phyloP scores from a whole-genome alignment of 2,888 invertebrate species.

The Ophion ventricosus region DNA sequence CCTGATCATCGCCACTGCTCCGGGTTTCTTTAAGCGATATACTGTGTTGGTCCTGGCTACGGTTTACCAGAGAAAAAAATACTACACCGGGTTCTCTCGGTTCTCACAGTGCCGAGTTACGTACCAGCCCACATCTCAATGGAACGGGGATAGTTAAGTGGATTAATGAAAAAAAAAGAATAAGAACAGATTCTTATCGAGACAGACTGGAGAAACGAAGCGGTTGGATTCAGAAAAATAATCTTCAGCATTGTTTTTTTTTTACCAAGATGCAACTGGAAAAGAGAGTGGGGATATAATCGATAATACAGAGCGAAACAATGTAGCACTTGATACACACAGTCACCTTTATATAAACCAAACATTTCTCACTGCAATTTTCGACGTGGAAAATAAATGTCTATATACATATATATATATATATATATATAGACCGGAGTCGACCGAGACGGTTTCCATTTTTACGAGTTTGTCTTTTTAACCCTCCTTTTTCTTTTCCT shows the following conservation, averaged over 20 bases:
- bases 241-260: slow-evolving; percentile 13
- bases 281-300: slow-evolving; percentile 31
- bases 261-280: slow-evolving; percentile 13
- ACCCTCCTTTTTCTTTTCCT: neutral
- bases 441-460: slow-evolving; percentile 45
- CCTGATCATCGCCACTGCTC: too few relatives aligned
- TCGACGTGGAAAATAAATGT: slow-evolving; percentile 33
- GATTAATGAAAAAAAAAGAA: slow-evolving; percentile 40
- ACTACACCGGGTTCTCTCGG: slow-evolving; percentile 21
- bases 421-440: slow-evolving; percentile 6
- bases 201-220: slow-evolving; percentile 15
- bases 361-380: slow-evolving; percentile 46
- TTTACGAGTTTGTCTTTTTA: slow-evolving; percentile 27
- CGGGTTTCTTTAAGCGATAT: neutral
- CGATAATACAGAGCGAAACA: slow-evolving; percentile 56
- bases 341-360: slow-evolving; percentile 34
- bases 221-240: slow-evolving; percentile 39
- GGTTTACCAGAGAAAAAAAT: slow-evolving; percentile 28
- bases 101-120: slow-evolving; percentile 16
- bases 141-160: slow-evolving; percentile 25
- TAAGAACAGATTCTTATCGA: slow-evolving; percentile 13
- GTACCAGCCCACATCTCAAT: slow-evolving; percentile 17
- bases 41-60: slow-evolving; percentile 1
- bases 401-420: slow-evolving; percentile 10
- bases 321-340: slow-evolving; percentile 46